Conservation (phyloP, 2,888 invertebrate species). For the Limenitis arthemis region DNA sequence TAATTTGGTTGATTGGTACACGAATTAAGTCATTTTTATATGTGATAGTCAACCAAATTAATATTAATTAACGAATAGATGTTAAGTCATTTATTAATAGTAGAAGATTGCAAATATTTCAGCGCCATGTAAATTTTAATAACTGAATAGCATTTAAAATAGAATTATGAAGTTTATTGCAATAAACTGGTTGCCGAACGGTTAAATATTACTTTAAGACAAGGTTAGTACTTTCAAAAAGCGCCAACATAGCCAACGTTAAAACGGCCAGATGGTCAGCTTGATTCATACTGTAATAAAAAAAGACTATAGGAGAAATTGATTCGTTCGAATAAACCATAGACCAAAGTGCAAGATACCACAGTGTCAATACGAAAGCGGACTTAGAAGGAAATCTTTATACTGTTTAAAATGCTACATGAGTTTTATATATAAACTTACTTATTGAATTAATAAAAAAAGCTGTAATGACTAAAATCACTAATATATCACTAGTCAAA, state of each 20-base stretch:
- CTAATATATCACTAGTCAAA: no score
- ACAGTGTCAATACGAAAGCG: constrained; percentile 16
- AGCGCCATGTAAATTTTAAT: constrained; percentile 3
- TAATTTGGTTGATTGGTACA: no score
- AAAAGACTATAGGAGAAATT: constrained; percentile 46
- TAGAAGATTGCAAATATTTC: not conserved
- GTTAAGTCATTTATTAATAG: no score
- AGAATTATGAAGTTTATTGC: constrained; percentile 6
- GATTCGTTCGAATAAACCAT: constrained; percentile 41
- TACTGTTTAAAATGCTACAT: constrained; percentile 13
- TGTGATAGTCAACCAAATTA: no score
- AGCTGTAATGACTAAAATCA: no score
- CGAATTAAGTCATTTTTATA: no score
- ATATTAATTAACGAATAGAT: no score
- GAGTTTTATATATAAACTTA: constrained; percentile 4
- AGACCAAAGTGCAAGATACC: constrained; percentile 30
- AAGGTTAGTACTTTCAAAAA: constrained; percentile 17
- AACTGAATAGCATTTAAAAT: constrained; percentile 7
- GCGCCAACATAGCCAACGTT: constrained; percentile 4
- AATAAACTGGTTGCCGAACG: constrained; percentile 10
- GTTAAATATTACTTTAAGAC: constrained; percentile 15
- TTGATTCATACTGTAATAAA: constrained; percentile 37
- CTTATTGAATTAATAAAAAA: no score
- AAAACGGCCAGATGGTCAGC: constrained; percentile 36
- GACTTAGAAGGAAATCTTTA: not conserved